phyloP scores from a whole-genome alignment of 2,888 invertebrate species.

The Epinotia brunnichana region DNA sequence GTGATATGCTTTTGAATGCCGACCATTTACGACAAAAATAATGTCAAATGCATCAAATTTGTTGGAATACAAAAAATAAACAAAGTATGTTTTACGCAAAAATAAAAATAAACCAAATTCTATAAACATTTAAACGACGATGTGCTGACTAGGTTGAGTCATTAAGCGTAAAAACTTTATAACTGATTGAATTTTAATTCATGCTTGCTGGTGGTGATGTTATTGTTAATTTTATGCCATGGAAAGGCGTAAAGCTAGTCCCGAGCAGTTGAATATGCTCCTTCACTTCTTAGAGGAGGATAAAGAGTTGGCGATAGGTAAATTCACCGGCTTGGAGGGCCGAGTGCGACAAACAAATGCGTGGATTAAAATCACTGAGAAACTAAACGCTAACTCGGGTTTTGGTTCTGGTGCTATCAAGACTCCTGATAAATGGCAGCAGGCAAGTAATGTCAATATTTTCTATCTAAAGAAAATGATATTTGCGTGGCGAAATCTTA shows the following conservation, averaged over 20 bases:
- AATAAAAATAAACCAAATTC: conserved; percentile 11
- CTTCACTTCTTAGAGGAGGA: conserved; percentile 67
- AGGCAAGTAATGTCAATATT: conserved; percentile 52
- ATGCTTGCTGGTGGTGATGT: conserved; percentile 17
- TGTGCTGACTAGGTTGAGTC: background rate
- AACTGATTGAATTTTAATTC: conserved; percentile 17
- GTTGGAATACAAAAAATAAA: conserved; percentile 23
- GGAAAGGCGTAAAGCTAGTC: conserved; percentile 67
- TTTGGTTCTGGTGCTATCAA: conserved; percentile 70
- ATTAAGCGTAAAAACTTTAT: background rate
- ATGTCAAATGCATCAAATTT: conserved; percentile 24
- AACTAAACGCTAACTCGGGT: conserved; percentile 67
- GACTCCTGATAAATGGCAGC: conserved; percentile 73
- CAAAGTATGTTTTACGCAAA: conserved; percentile 12
- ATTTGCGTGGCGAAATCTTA: background rate
- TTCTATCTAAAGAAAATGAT: background rate
- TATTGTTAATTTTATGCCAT: conserved; percentile 43
- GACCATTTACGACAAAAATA: background rate
- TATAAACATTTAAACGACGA: background rate
- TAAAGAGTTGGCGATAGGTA: conserved; percentile 67
- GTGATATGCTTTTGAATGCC: background rate
- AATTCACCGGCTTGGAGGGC: conserved; percentile 65
- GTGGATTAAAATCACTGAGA: conserved; percentile 71
- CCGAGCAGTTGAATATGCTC: conserved; percentile 69
- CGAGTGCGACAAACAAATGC: conserved; percentile 66